Percentiles rank a stretch among this genome's conserved stretches.
These are phyloP conservation scores for Calonectris borealis DNA, from an alignment of 2,113 vertebrate genomes.

Conservation along the genomic window DNA sequence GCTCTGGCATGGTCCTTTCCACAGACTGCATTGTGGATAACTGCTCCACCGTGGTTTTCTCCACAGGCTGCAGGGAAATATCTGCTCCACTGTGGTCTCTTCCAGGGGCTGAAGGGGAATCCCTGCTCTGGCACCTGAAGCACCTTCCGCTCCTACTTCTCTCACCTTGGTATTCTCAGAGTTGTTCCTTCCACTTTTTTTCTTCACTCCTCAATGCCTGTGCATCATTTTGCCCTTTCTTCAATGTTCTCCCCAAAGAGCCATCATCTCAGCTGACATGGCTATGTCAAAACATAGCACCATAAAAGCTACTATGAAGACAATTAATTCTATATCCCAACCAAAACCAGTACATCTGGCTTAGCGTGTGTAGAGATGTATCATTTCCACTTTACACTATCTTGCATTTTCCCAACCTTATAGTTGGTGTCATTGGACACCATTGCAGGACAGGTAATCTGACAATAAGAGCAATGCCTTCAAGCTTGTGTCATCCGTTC, in stretches of 20 bases:
- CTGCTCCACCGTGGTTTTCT: background rate
- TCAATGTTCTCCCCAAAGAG: background rate
- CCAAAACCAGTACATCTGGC: background rate
- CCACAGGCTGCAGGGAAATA: background rate
- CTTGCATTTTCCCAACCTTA: background rate
- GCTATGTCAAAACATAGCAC: background rate
- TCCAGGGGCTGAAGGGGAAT: background rate
- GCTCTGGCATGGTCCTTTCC: background rate
- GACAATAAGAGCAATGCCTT: background rate
- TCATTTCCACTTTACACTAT: background rate
- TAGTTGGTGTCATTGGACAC: background rate
- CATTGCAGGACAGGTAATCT: background rate
- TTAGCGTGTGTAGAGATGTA: background rate
- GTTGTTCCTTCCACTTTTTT: background rate
- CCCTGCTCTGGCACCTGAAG: background rate
- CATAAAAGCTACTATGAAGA: background rate
- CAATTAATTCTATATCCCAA: background rate
- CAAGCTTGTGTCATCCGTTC: background rate
- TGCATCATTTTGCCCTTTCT: background rate
- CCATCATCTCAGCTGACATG: background rate
- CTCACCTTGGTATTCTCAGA: background rate
- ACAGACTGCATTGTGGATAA: background rate
- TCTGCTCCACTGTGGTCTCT: background rate
- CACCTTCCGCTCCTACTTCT: background rate
- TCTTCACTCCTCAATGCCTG: background rate